Conservation (phyloP, 2,797 vertebrate species). For the Anguilla anguilla region DNA sequence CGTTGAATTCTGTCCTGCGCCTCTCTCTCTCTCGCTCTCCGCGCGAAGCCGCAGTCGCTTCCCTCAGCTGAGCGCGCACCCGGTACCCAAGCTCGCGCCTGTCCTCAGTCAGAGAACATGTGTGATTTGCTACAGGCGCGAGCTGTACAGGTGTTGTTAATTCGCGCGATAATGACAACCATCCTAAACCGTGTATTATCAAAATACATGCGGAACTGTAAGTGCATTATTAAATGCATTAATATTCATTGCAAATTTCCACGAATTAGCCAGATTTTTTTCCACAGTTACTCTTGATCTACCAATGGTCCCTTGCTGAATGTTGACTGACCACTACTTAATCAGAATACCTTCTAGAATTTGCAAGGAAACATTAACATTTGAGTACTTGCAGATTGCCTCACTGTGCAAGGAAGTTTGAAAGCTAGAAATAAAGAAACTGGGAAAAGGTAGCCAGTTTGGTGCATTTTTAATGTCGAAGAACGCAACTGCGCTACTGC, state of each 20-base stretch:
- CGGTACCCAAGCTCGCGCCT: conserved; percentile 10
- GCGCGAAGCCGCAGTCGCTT: conserved; percentile 13
- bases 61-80: conserved; percentile 19
- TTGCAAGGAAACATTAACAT: neutral
- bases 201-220: neutral
- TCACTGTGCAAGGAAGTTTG: neutral
- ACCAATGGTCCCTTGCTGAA: neutral
- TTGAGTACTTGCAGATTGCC: neutral
- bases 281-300: neutral
- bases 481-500: neutral
- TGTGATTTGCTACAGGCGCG: neutral
- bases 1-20: neutral
- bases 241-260: neutral
- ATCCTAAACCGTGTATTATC: neutral
- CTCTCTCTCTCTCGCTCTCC: neutral
- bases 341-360: neutral
- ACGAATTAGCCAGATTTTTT: too few relatives aligned
- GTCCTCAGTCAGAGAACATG: neutral
- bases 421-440: neutral
- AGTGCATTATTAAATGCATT: neutral
- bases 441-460: neutral
- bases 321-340: neutral
- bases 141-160: conserved; percentile 4
- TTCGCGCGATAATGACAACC: neutral
- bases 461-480: neutral